These are phyloP conservation scores for Sebastiscus tertius DNA, from an alignment of 2,797 vertebrate genomes.

Conservation along the genomic window DNA sequence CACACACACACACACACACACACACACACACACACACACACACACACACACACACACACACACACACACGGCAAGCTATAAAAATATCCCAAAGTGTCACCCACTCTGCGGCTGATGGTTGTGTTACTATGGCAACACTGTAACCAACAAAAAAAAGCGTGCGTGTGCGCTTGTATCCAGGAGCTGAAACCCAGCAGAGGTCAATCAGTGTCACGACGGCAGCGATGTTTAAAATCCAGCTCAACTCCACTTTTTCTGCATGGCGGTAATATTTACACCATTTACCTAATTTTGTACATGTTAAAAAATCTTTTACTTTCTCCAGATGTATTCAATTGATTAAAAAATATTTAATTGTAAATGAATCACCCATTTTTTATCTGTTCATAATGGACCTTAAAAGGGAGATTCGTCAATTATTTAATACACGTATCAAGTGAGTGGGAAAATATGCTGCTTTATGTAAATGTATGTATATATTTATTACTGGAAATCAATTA, in stretches of 20 bases:
- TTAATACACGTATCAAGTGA: no score
- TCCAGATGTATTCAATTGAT: background rate
- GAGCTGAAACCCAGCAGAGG: constrained; percentile 54
- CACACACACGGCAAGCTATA: constrained; percentile 65
- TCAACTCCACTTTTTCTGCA: constrained; percentile 4
- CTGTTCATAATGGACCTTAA: no score
- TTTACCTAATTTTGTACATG: background rate
- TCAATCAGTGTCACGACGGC: constrained; percentile 55
- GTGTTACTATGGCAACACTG: constrained; percentile 73
- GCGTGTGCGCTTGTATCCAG: constrained; percentile 15
- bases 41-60: constrained; percentile 1
- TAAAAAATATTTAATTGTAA: no score
- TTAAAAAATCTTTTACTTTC: background rate
- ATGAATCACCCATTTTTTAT: no score
- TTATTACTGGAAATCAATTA: no score
- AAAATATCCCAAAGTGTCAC: constrained; percentile 71
- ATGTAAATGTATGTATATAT: no score
- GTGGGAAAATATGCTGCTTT: no score
- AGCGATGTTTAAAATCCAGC: background rate
- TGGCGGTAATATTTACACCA: background rate
- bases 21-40: constrained; percentile 31
- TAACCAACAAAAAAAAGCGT: constrained; percentile 60
- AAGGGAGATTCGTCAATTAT: no score
- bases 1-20: constrained; percentile 29
- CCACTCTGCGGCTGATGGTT: constrained; percentile 63